A percentile compares a stretch with the other conserved stretches of the same genome.
Conservation (phyloP, 2,113 vertebrate species). For the Otis tarda region DNA sequence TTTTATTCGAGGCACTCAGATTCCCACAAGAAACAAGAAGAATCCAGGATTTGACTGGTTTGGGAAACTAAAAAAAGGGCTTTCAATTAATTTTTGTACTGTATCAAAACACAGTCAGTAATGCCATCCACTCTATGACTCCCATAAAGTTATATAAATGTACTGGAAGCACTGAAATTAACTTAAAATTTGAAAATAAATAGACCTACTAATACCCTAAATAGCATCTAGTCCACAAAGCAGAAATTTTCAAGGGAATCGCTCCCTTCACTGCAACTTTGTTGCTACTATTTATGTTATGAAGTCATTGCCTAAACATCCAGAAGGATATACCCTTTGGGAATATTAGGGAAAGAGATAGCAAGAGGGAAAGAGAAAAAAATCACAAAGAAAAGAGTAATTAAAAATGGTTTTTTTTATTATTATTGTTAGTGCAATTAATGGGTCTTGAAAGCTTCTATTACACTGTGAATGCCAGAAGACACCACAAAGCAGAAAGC, state of each 20-base stretch:
- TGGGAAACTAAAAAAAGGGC: not conserved
- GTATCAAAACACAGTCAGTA: not conserved
- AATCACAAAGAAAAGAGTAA: not conserved
- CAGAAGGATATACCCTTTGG: not conserved
- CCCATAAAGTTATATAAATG: not conserved
- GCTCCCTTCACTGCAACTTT: not conserved
- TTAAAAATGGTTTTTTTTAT: not conserved
- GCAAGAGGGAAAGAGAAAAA: not conserved
- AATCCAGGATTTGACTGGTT: not conserved
- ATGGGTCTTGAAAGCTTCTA: not conserved
- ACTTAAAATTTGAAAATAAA: not conserved
- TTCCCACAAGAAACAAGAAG: not conserved
- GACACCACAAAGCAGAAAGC: not conserved
- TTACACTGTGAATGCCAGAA: not conserved
- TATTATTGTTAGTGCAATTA: not conserved
- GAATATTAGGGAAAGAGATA: not conserved
- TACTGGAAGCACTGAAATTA: not conserved
- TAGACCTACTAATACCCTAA: not conserved
- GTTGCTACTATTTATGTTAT: not conserved
- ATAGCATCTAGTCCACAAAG: not conserved
- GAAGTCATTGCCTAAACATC: not conserved
- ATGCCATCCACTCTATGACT: not conserved
- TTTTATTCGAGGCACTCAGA: not conserved
- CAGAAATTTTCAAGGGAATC: not conserved
- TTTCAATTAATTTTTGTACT: not conserved